phyloP scores from a whole-genome alignment of 2,888 invertebrate species.

The Epistrophella euchroma region DNA sequence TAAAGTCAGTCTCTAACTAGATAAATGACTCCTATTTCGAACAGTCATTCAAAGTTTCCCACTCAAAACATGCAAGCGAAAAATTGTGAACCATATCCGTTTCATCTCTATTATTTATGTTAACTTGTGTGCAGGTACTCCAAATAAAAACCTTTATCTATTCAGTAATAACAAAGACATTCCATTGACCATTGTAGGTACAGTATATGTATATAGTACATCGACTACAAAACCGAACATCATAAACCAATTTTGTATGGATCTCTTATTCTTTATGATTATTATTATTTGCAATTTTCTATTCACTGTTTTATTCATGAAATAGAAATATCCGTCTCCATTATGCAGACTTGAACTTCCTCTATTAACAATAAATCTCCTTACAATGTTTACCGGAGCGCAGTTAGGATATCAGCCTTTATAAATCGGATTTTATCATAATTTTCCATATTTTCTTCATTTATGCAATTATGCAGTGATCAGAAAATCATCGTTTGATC shows the following conservation, averaged over 20 bases:
- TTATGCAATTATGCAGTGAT: slow-evolving; percentile 36
- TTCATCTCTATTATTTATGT: background rate
- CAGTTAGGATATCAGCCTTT: slow-evolving; percentile 11
- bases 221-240: slow-evolving; percentile 31
- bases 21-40: too few relatives aligned
- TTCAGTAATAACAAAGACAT: background rate
- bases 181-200: slow-evolving; percentile 5
- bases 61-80: background rate
- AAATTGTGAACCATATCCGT: background rate
- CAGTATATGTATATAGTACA: background rate
- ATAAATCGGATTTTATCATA: slow-evolving; percentile 53
- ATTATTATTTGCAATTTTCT: slow-evolving; percentile 33
- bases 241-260: slow-evolving; percentile 30
- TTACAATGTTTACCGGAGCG: background rate
- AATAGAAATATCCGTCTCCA: slow-evolving; percentile 30
- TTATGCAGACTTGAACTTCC: slow-evolving; percentile 18
- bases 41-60: background rate
- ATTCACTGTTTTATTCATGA: slow-evolving; percentile 27
- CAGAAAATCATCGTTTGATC: slow-evolving; percentile 66
- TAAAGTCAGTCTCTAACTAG: too few relatives aligned
- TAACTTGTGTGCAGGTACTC: background rate
- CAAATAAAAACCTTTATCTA: background rate
- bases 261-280: slow-evolving; percentile 20
- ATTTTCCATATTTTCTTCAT: slow-evolving; percentile 64
- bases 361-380: slow-evolving; percentile 1